Evolutionary conservation across 1,140 invertebrate genomes (phyloP).

Genomic region (Sarcophaga peregrina): DNA sequence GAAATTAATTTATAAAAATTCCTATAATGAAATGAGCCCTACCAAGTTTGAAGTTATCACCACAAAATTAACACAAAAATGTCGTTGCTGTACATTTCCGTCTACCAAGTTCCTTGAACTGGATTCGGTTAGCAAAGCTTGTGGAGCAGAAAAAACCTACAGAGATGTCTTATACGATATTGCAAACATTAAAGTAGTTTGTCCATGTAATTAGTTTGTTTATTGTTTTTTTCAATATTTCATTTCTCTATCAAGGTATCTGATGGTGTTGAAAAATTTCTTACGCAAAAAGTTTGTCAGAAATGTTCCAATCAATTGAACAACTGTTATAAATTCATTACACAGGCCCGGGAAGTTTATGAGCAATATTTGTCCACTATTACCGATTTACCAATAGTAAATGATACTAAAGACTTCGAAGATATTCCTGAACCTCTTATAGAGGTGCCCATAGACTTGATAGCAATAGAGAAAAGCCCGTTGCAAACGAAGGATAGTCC

Average conservation of each 20-base stretch:
- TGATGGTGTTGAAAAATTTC: not conserved
- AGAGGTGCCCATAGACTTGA: not conserved
- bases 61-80: not conserved
- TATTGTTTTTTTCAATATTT: too few species aligned
- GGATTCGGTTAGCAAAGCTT: not conserved
- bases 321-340: not conserved
- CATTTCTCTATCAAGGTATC: not conserved
- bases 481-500: not conserved
- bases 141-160: not conserved
- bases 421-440: not conserved
- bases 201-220: not conserved
- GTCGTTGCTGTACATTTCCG: conserved; percentile 3
- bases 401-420: not conserved
- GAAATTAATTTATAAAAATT: not conserved
- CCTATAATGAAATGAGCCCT: not conserved
- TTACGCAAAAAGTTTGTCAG: not conserved
- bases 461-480: not conserved
- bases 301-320: not conserved
- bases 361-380: not conserved
- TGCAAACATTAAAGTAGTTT: not conserved
- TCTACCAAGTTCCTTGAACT: not conserved
- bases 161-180: conserved; percentile 27
- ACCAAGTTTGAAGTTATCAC: not conserved
- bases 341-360: not conserved
- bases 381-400: not conserved